Conservation (phyloP, 2,113 vertebrate species). For the Anser cygnoides region DNA sequence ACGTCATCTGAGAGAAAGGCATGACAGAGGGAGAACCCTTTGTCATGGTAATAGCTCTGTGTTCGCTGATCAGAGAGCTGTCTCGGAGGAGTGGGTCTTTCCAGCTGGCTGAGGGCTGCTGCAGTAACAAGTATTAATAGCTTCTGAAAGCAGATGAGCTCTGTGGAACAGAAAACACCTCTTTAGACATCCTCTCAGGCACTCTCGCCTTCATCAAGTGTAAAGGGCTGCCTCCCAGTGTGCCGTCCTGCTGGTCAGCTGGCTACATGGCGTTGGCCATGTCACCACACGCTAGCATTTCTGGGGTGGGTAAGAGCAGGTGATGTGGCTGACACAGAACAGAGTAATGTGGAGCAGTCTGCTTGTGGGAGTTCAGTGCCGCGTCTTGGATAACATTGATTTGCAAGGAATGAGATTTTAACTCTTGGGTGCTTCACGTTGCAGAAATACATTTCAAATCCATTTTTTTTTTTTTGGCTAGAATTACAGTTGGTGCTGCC, state of each 20-base stretch:
- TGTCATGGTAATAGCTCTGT: background rate
- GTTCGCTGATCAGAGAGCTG: background rate
- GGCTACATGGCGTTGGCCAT: rapidly evolving
- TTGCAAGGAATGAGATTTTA: background rate
- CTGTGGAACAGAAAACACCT: background rate
- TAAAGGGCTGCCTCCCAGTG: background rate
- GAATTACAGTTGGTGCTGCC: constrained; percentile 4
- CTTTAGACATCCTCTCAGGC: background rate
- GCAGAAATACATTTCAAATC: background rate
- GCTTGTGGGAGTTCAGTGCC: background rate
- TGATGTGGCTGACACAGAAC: background rate
- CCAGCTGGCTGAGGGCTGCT: background rate
- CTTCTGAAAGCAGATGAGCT: background rate
- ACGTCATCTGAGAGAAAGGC: background rate
- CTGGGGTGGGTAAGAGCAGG: background rate
- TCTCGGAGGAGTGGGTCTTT: background rate
- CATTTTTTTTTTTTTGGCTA: background rate
- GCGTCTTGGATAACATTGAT: background rate
- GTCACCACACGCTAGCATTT: background rate
- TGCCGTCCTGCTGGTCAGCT: background rate
- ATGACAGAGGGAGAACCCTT: background rate
- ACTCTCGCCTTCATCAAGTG: background rate
- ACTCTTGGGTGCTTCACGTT: background rate
- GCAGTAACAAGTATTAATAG: background rate
- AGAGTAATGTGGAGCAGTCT: background rate